A percentile compares a stretch with the other conserved stretches of the same genome.
phyloP scores from a whole-genome alignment of 2,888 invertebrate species.

The Caenorhabditis macrosperma region DNA sequence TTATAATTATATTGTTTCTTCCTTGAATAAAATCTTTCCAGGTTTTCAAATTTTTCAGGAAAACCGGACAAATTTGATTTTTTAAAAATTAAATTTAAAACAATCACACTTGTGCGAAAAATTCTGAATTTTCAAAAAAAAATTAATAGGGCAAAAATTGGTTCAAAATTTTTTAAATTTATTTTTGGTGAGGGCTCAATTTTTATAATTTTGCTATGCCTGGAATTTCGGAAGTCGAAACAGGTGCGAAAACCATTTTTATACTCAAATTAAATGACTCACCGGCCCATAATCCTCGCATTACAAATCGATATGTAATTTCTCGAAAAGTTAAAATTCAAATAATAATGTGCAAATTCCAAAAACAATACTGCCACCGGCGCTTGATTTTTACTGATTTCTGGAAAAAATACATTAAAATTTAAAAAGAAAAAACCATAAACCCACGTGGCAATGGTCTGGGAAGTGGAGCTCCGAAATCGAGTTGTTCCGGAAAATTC shows the following conservation, averaged over 20 bases:
- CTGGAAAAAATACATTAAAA: constrained; percentile 21
- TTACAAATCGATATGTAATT: constrained; percentile 68
- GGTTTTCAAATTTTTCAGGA: neutral
- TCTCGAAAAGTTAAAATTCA: constrained; percentile 70
- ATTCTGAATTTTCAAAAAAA: neutral
- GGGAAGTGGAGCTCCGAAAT: constrained; percentile 58
- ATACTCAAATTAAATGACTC: neutral
- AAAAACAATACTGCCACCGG: constrained; percentile 70
- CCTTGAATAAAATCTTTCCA: no score
- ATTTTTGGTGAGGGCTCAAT: neutral
- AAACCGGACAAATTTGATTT: neutral
- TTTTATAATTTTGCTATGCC: no score
- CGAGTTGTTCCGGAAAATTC: constrained; percentile 42
- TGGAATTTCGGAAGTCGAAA: no score
- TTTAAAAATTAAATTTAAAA: neutral
- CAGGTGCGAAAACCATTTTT: no score
- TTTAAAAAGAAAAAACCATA: neutral
- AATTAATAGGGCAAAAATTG: no score
- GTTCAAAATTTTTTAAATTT: no score
- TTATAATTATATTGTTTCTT: no score
- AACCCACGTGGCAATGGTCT: constrained; percentile 24
- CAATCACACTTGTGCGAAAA: no score
- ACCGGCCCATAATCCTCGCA: constrained; percentile 45
- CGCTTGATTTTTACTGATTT: constrained; percentile 58
- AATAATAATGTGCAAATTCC: constrained; percentile 77